Conservation (phyloP, 2,113 vertebrate genomes). For the Steatornis caripensis region DNA sequence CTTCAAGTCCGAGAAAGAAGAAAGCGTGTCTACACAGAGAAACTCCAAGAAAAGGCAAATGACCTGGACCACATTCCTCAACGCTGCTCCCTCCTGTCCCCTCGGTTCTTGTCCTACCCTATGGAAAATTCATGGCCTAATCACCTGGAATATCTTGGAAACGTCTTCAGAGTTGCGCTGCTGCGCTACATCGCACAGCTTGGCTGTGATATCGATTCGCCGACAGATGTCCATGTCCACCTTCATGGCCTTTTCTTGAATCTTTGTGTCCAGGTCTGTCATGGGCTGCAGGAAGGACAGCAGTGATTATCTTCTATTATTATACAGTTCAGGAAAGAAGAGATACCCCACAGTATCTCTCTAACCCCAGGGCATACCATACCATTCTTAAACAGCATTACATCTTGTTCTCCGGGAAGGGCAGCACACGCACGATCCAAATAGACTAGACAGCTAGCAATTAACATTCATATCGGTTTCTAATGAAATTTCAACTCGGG, state of each 20-base stretch:
- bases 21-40: rapidly evolving
- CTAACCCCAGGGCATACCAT: background rate
- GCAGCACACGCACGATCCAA: background rate
- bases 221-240: conserved; percentile 99
- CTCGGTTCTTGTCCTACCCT: background rate
- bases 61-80: background rate
- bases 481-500: background rate
- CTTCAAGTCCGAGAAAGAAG: background rate
- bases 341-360: conserved; percentile 57
- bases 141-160: conserved; percentile 95
- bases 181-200: conserved; percentile 97
- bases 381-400: background rate
- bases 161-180: conserved; percentile 99
- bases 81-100: conserved; percentile 9
- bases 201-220: conserved; percentile 98
- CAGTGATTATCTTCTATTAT: conserved; percentile 68
- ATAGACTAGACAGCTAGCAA: background rate
- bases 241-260: conserved; percentile 97
- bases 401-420: background rate
- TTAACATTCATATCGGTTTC: background rate
- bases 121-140: conserved; percentile 59
- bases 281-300: conserved; percentile 90
- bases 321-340: conserved; percentile 60
- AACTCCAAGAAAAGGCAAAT: background rate
- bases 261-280: conserved; percentile 97